Conservation (phyloP, 2,888 invertebrate species). For the Cosmia trapezina region DNA sequence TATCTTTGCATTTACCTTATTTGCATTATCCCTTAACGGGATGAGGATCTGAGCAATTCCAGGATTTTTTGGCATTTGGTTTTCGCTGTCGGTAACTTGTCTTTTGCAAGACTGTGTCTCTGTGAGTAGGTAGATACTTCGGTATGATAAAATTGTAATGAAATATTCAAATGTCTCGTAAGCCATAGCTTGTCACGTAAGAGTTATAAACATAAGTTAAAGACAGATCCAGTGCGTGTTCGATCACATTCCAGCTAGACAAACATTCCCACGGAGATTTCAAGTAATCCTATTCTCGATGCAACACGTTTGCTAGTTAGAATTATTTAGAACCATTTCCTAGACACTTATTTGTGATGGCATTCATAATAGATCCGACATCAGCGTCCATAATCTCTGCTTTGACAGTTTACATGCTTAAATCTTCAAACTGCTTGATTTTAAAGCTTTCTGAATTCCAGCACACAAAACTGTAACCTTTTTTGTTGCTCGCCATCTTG, state of each 20-base stretch:
- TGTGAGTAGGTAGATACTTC: background rate
- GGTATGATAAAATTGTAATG: background rate
- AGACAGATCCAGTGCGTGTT: background rate
- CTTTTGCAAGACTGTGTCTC: background rate
- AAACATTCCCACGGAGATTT: conserved; percentile 49
- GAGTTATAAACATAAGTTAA: conserved; percentile 6
- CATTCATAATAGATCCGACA: conserved; percentile 45
- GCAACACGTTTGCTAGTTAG: conserved; percentile 51
- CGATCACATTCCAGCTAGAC: conserved; percentile 31
- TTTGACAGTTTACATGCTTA: conserved; percentile 51
- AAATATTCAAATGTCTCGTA: background rate
- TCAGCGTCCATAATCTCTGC: conserved; percentile 37
- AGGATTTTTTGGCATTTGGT: background rate
- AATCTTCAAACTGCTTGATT: conserved; percentile 44
- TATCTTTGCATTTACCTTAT: conserved; percentile 28
- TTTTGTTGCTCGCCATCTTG: conserved; percentile 75
- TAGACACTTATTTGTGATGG: conserved; percentile 45
- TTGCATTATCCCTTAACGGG: background rate
- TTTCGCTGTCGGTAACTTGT: background rate
- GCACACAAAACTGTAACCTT: conserved; percentile 73
- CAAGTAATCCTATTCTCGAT: conserved; percentile 53
- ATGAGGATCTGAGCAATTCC: background rate
- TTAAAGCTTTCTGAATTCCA: conserved; percentile 57
- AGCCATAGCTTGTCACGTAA: background rate
- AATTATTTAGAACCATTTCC: conserved; percentile 50